Percentiles rank a stretch among this genome's conserved stretches.
phyloP scores from a whole-genome alignment of 1,140 invertebrate genomes.

The Radopholus similis region DNA sequence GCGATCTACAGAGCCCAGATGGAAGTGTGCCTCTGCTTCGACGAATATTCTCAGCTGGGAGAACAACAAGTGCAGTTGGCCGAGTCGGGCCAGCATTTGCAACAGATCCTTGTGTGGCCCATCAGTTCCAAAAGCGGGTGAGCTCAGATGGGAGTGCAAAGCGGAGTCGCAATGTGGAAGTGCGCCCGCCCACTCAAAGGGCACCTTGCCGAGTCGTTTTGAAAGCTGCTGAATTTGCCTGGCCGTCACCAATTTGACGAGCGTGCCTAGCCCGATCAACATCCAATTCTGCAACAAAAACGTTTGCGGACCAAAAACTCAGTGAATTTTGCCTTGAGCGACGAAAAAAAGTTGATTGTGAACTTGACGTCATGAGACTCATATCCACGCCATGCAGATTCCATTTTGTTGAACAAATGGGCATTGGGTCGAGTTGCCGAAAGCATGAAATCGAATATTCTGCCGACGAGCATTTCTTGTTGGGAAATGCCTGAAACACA shows the following conservation, averaged over 20 bases:
- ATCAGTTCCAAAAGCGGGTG: background rate
- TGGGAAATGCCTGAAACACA: slow-evolving; percentile 1
- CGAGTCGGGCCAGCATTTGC: background rate
- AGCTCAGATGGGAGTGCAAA: background rate
- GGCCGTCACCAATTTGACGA: background rate
- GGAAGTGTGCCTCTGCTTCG: slow-evolving; percentile 8
- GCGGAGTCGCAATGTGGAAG: background rate
- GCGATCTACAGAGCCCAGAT: slow-evolving; percentile 2
- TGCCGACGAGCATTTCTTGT: slow-evolving; percentile 4
- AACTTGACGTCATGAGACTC: background rate
- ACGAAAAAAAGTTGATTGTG: background rate
- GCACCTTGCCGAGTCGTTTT: background rate
- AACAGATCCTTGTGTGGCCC: background rate
- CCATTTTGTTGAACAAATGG: too few relatives aligned
- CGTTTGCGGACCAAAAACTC: background rate
- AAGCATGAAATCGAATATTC: slow-evolving; percentile 20
- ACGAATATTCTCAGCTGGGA: background rate
- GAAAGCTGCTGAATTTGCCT: background rate
- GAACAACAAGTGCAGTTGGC: slow-evolving; percentile 5
- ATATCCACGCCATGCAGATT: slow-evolving; percentile 7
- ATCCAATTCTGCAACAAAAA: slow-evolving; percentile 17
- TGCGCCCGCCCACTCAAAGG: background rate
- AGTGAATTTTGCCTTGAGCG: background rate
- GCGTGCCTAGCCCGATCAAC: background rate
- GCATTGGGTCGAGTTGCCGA: slow-evolving; percentile 21